Evolutionary conservation across 2,113 vertebrate genomes (phyloP).

Genomic region (Polyodon spathula): DNA sequence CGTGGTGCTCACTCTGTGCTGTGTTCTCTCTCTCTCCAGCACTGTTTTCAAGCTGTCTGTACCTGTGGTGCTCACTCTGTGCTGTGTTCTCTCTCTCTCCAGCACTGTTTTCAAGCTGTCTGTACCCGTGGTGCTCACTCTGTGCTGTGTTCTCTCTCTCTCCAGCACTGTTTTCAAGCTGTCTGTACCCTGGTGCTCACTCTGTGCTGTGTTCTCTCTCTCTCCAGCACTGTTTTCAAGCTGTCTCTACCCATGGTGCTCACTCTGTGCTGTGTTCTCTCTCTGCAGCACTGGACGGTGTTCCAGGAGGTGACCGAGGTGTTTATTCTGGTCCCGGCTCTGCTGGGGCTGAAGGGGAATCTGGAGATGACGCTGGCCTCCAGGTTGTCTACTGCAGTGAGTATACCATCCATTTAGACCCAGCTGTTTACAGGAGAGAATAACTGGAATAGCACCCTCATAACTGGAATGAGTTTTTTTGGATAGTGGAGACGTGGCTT

Average conservation of each 20-base stretch:
- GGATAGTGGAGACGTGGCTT: no score
- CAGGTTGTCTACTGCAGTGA: conserved; percentile 92
- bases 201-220: conserved; percentile 32
- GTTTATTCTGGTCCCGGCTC: conserved; percentile 91
- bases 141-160: conserved; percentile 57
- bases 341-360: conserved; percentile 94
- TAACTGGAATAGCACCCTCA: no score
- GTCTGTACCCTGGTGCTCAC: no score
- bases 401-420: conserved; percentile 30
- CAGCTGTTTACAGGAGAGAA: conserved; percentile 33
- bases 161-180: no score
- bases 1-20: no score
- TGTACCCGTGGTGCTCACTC: conserved; percentile 29
- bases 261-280: conserved; percentile 11
- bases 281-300: conserved; percentile 90
- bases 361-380: conserved; percentile 96
- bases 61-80: no score
- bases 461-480: no score
- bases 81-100: no score
- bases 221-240: no score
- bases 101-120: no score
- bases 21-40: no score
- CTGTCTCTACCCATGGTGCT: not conserved
- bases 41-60: no score
- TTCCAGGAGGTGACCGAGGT: conserved; percentile 88